phyloP scores from a whole-genome alignment of 2,888 invertebrate species.

The Melinaea menophilus region DNA sequence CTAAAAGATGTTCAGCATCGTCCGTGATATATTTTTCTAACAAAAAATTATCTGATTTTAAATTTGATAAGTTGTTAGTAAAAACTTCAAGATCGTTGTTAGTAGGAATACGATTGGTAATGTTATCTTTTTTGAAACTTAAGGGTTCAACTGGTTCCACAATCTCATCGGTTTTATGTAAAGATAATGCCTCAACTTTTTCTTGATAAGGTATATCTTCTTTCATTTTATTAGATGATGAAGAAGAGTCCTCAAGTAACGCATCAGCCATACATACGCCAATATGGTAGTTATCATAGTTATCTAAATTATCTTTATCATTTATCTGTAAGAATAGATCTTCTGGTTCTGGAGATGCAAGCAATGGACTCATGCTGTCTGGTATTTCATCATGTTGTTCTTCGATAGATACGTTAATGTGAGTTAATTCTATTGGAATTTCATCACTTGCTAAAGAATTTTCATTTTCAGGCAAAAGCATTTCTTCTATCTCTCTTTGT shows the following conservation, averaged over 20 bases:
- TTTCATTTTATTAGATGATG: neutral
- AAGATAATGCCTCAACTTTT: neutral
- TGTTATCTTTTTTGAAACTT: constrained; percentile 2
- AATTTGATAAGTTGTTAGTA: constrained; percentile 56
- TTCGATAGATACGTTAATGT: constrained; percentile 44
- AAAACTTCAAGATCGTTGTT: constrained; percentile 43
- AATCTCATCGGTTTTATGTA: constrained; percentile 37
- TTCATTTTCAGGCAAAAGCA: constrained; percentile 69
- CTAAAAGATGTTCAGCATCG: constrained; percentile 32
- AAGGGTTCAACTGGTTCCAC: constrained; percentile 32
- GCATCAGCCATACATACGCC: constrained; percentile 56
- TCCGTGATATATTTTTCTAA: constrained; percentile 63
- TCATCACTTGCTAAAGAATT: constrained; percentile 59
- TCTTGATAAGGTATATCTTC: neutral
- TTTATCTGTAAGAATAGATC: constrained; percentile 7
- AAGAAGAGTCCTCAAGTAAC: constrained; percentile 41
- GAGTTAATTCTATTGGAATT: constrained; percentile 54
- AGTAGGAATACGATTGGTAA: constrained; percentile 33
- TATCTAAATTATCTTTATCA: constrained; percentile 30
- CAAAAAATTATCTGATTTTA: constrained; percentile 79
- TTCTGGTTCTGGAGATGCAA: constrained; percentile 16
- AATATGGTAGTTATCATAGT: constrained; percentile 48
- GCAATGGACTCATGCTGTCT: constrained; percentile 34
- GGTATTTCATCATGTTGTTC: constrained; percentile 57
- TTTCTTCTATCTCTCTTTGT: constrained; percentile 72